phyloP scores from a whole-genome alignment of 2,888 invertebrate species.

The Xanthorhoe designata region DNA sequence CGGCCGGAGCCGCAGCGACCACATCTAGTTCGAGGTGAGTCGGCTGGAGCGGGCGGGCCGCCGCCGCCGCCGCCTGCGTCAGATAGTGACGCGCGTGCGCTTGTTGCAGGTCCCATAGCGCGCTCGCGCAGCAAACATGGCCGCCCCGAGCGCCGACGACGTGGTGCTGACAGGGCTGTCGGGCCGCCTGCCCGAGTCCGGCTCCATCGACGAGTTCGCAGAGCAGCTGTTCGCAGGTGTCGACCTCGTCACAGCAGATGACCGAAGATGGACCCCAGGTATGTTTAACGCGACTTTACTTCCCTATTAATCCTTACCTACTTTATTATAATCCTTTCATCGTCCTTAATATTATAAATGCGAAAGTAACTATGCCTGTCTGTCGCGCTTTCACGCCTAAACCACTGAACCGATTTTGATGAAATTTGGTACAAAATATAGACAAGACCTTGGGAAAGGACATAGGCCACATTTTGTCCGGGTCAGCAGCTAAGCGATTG shows the following conservation, averaged over 20 bases:
- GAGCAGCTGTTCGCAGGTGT: constrained; percentile 95
- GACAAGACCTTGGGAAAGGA: no score
- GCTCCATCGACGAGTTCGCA: constrained; percentile 96
- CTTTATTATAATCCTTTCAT: no score
- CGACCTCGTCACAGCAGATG: constrained; percentile 97
- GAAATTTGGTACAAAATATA: no score
- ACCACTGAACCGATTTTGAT: no score
- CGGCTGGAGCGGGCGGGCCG: neutral
- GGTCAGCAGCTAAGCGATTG: no score
- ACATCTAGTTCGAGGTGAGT: constrained; percentile 18
- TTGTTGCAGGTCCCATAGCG: constrained; percentile 22
- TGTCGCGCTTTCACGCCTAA: no score
- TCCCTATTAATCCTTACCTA: no score
- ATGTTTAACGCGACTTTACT: constrained; percentile 11
- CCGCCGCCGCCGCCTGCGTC: neutral
- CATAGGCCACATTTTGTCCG: no score
- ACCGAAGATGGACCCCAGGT: constrained; percentile 93
- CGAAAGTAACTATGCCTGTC: no score
- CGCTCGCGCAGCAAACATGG: constrained; percentile 57
- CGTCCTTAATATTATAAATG: no score
- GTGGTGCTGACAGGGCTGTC: constrained; percentile 94
- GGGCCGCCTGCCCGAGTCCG: constrained; percentile 96
- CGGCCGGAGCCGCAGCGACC: constrained; percentile 14
- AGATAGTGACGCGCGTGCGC: neutral
- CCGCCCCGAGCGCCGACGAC: constrained; percentile 81